Base-by-base conservation (phyloP, 2,797 vertebrate species). In the Rhabdophis nuchalis region DNA sequence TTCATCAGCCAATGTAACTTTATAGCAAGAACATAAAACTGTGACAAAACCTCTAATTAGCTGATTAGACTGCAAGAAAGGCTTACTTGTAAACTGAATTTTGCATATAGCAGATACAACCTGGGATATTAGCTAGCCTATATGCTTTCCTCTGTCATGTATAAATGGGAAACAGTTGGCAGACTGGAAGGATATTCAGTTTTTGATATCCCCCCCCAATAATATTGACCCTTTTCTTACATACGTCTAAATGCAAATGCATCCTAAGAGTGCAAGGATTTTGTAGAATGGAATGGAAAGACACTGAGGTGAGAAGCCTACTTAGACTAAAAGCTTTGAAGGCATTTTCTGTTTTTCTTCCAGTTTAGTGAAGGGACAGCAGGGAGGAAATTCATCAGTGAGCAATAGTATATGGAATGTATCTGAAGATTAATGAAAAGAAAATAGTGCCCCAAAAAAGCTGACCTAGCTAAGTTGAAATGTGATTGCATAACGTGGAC, bases 41-140 rank as follows among this genome's bases (percentile, higher is more conserved):
- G 27, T 88, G n/a, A 94, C 94, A 96, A 96, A 96, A 94, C 93
- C 93, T 93, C 92, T 96, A 91, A 96, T 95, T 92, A 93, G 95
- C 94, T 95, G 94, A 94, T 95, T 94, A 95, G 0, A 0, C 60
- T 68, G 87, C 87, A 87, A 94, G 87, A 96, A 91, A 95, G 5
- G 46, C 50, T 85, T 96, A 68, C 90, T 95, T 94, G 91, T 46
- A 77, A 92, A 57, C 53, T 93, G 95, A 90, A 94, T 94, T 96
- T 94, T 93, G 93, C 32, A 91, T 93, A 89, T 53, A 88, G 91
- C 86, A 88, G 94, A 52, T 0, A 1, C 88, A 88, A 61, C 20
- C 86, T 89, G 89, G 57, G 25, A 93, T 85, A 90, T 94, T 93
- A 86, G 88, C 46, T 93, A 36, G 10, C 23, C 56, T 41, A 4